phyloP scores from a whole-genome alignment of 2,797 vertebrate species.

The Chaunax sp. region DNA sequence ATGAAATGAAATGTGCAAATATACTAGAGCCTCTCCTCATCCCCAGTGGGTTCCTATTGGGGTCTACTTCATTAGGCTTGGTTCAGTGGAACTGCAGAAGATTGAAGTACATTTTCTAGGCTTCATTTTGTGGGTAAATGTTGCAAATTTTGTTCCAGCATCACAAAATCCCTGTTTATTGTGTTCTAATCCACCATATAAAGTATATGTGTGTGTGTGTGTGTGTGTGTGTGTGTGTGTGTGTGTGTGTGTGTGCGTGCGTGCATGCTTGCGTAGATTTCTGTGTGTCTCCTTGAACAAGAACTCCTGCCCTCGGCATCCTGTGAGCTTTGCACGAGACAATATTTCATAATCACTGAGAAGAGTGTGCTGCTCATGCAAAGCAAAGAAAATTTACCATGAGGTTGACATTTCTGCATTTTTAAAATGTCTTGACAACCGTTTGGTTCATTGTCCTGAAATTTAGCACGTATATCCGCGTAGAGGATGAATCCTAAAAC shows the following conservation, averaged over 20 bases:
- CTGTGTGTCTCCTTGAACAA: conserved; percentile 21
- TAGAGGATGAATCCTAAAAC: too few species aligned
- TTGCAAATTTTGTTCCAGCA: conserved; percentile 28
- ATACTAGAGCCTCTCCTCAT: conserved; percentile 50
- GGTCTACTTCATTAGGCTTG: conserved; percentile 56
- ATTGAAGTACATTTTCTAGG: conserved; percentile 51
- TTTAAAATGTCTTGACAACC: neutral
- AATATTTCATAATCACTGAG: conserved; percentile 45
- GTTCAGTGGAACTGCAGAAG: conserved; percentile 38
- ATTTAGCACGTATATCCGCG: too few species aligned
- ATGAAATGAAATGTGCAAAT: conserved; percentile 78
- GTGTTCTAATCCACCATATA: conserved; percentile 34
- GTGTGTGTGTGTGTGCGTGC: conserved; percentile 3
- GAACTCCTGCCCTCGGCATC: conserved; percentile 38
- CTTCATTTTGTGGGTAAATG: conserved; percentile 33
- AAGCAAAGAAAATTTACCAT: conserved; percentile 6
- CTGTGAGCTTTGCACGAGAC: conserved; percentile 27
- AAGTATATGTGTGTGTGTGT: conserved; percentile 11
- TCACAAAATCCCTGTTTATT: conserved; percentile 22
- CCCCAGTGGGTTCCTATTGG: conserved; percentile 51
- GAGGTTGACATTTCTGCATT: neutral
- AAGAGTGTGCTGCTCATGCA: conserved; percentile 6
- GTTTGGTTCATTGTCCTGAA: neutral
- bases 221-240: too few species aligned
- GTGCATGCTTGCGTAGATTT: neutral